phyloP scores from a whole-genome alignment of 2,888 invertebrate species.

The Operophtera brumata region DNA sequence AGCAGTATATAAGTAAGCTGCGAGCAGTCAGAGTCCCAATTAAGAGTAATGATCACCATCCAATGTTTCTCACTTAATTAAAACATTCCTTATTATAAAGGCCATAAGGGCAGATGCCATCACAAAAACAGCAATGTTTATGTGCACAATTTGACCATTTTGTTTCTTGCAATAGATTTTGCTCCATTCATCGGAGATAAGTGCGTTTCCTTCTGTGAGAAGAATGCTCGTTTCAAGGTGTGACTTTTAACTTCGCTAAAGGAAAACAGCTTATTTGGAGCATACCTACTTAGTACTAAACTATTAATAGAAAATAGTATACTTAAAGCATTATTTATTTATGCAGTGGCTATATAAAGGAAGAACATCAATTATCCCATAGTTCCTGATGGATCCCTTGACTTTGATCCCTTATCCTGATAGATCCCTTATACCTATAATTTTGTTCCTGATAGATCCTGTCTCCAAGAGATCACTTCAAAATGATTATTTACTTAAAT shows the following conservation, averaged over 20 bases:
- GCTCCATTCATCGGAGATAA: slow-evolving; percentile 45
- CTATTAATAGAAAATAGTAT: no score
- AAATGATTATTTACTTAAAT: no score
- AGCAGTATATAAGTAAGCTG: slow-evolving; percentile 2
- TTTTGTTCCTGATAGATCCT: no score
- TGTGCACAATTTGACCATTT: slow-evolving; percentile 55
- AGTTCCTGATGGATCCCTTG: no score
- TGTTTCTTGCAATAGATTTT: slow-evolving; percentile 39
- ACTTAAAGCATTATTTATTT: no score
- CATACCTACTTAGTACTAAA: not conserved
- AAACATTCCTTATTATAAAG: slow-evolving; percentile 51
- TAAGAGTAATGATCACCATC: slow-evolving; percentile 53
- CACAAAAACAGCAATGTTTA: slow-evolving; percentile 55
- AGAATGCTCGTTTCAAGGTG: slow-evolving; percentile 7
- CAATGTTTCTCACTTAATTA: slow-evolving; percentile 70
- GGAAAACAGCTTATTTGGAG: not conserved
- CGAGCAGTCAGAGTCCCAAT: slow-evolving; percentile 40
- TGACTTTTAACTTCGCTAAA: slow-evolving; percentile 6
- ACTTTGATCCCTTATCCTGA: no score
- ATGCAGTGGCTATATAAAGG: no score
- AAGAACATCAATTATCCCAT: no score
- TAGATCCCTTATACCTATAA: no score
- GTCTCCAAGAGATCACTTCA: no score
- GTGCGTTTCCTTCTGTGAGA: slow-evolving; percentile 41
- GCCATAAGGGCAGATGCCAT: slow-evolving; percentile 57